These are phyloP conservation scores for Mimas tiliae DNA, from an alignment of 2,888 invertebrate species.

Conservation along the genomic window DNA sequence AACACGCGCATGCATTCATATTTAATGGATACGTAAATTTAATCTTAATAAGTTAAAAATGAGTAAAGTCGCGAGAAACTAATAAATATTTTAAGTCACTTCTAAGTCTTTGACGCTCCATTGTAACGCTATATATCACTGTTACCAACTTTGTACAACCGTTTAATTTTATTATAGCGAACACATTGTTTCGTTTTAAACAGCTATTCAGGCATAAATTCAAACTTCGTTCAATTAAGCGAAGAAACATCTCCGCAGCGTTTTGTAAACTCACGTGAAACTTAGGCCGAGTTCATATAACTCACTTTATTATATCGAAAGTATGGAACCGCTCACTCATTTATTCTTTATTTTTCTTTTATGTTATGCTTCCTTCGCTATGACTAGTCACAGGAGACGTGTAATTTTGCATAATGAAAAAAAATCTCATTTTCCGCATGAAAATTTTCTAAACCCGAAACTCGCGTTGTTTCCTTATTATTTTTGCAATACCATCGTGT, in stretches of 20 bases:
- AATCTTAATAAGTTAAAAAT: too few relatives aligned
- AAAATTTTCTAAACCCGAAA: background rate
- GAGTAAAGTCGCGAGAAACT: background rate
- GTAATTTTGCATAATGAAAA: conserved; percentile 14
- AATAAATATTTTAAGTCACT: conserved; percentile 8
- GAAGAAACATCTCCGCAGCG: conserved; percentile 21
- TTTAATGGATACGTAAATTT: too few relatives aligned
- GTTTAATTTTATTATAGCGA: conserved; percentile 20
- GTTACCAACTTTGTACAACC: background rate
- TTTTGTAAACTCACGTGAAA: conserved; percentile 31
- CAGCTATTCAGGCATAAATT: conserved; percentile 24
- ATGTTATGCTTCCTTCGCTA: background rate
- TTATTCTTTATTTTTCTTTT: conserved; percentile 1
- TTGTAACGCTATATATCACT: conserved; percentile 15
- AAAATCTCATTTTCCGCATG: conserved; percentile 17
- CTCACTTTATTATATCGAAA: conserved; percentile 43
- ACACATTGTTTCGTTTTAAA: conserved; percentile 25
- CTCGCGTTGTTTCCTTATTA: background rate
- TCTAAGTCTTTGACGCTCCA: background rate
- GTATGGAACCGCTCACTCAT: background rate
- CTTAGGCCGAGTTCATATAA: conserved; percentile 43
- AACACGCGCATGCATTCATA: too few relatives aligned
- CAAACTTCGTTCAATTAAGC: conserved; percentile 27
- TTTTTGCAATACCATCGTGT: background rate
- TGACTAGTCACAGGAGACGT: background rate